Conservation (phyloP, 92 coral and sea anemone genomes). For the Heteractis magnifica region DNA sequence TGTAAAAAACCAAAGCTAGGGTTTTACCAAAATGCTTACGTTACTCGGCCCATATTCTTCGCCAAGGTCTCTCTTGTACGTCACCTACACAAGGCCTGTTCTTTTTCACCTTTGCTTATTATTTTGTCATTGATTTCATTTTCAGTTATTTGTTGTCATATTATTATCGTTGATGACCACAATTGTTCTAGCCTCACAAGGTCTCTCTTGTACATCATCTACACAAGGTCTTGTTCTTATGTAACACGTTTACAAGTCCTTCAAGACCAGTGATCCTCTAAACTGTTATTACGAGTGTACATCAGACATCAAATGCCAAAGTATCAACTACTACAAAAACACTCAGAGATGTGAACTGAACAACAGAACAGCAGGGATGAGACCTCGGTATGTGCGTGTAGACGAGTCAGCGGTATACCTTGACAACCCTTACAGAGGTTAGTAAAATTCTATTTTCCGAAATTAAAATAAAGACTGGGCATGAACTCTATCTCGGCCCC, state of each 20-base stretch:
- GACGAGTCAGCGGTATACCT: conserved; percentile 20
- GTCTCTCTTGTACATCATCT: conserved; percentile 2
- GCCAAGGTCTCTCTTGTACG: no score
- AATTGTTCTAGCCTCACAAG: not conserved
- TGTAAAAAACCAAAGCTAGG: no score
- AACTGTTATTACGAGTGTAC: conserved; percentile 18
- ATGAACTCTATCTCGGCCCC: no score
- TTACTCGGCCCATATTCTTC: no score
- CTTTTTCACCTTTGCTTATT: not conserved
- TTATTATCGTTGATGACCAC: not conserved
- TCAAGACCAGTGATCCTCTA: conserved; percentile 10
- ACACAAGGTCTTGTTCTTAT: conserved; percentile 11
- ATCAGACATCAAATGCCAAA: conserved; percentile 19
- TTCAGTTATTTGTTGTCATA: not conserved
- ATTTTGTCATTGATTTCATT: not conserved
- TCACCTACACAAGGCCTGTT: not conserved
- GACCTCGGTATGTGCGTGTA: conserved; percentile 9
- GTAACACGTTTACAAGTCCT: conserved; percentile 18
- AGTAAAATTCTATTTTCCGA: not conserved
- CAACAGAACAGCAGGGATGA: conserved; percentile 3
- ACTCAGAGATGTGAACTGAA: conserved; percentile 7
- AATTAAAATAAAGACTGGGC: no score
- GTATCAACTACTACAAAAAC: conserved; percentile 17
- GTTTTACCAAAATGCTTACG: no score
- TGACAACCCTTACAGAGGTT: conserved; percentile 22